phyloP scores from a whole-genome alignment of 53 echinoderm and acorn worm genomes.

The Echinarachnius parma region DNA sequence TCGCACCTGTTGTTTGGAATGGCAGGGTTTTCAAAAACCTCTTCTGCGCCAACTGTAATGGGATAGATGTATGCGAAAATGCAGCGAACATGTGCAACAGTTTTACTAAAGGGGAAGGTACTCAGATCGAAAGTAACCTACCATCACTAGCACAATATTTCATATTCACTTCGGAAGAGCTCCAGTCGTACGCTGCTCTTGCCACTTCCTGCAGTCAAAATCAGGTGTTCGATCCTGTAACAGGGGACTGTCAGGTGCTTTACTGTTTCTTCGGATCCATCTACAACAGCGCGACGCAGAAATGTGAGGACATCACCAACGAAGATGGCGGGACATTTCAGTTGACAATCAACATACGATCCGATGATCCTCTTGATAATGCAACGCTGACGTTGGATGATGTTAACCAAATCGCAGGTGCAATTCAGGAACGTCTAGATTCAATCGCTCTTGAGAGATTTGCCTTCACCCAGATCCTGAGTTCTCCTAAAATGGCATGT shows the following conservation, averaged over 20 bases:
- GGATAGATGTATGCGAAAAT: conserved; percentile 1
- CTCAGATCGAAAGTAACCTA: neutral
- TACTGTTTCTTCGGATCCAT: conserved; percentile 18
- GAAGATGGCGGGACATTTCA: conserved; percentile 8
- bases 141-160: conserved; percentile 17
- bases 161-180: neutral
- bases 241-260: conserved; percentile 2
- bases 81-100: neutral
- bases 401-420: too few species aligned
- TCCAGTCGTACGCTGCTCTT: too few species aligned
- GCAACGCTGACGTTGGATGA: neutral
- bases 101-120: neutral
- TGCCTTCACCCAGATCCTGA: too few species aligned
- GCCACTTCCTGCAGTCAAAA: conserved; percentile 7
- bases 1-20: neutral
- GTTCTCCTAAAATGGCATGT: too few species aligned
- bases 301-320: conserved; percentile 1
- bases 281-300: neutral
- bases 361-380: neutral
- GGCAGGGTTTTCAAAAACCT: conserved; percentile 21
- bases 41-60: conserved; percentile 38
- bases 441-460: too few species aligned
- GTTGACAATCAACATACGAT: neutral
- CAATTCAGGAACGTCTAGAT: too few species aligned
- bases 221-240: conserved; percentile 21